Conservation (phyloP, 2,113 vertebrate genomes). For the Emydocephalus ijimae region DNA sequence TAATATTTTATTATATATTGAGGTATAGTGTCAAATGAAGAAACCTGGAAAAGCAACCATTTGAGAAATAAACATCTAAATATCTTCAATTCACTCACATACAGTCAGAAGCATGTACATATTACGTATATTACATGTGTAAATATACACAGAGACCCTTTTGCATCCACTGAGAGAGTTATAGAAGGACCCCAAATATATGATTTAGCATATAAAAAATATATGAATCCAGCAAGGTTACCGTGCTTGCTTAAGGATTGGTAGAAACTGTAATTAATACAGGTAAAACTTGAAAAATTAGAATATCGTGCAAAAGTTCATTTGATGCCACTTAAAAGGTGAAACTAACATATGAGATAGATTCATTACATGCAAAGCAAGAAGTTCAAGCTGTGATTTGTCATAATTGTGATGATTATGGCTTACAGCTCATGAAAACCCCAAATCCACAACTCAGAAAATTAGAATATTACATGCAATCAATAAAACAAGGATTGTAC, state of each 20-base stretch:
- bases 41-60: constrained; percentile 13
- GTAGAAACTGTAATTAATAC: background rate
- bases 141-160: background rate
- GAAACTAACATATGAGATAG: too few species aligned
- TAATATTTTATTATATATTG: constrained; percentile 25
- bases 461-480: too few species aligned
- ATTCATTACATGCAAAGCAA: too few species aligned
- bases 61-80: background rate
- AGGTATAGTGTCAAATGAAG: constrained; percentile 7
- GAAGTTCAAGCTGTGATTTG: too few species aligned
- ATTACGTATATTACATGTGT: background rate
- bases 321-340: too few species aligned
- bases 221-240: background rate
- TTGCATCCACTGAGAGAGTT: background rate
- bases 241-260: background rate
- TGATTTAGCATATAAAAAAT: background rate
- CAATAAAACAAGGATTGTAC: too few species aligned
- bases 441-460: too few species aligned
- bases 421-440: too few species aligned
- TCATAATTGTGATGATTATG: too few species aligned
- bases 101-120: background rate
- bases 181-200: background rate
- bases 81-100: background rate
- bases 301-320: too few species aligned
- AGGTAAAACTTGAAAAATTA: too few species aligned